Percentiles rank a stretch among this genome's conserved stretches.
Conservation (phyloP, 2,888 invertebrate species). For the Eilema griseolum region DNA sequence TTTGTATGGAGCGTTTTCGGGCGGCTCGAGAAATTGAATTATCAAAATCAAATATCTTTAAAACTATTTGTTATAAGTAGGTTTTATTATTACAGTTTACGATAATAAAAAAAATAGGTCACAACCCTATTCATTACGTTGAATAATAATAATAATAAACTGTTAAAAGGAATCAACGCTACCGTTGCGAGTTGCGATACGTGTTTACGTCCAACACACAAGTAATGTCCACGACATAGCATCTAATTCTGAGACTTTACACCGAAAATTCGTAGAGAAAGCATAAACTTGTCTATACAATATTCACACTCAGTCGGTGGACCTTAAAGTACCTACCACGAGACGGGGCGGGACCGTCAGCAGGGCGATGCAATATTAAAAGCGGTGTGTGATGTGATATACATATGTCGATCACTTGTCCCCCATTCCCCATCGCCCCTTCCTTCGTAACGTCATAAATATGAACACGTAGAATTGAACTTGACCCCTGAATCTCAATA, state of each 20-base stretch:
- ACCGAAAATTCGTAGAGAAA: background rate
- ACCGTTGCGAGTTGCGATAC: no score
- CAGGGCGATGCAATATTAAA: background rate
- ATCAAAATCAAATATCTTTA: no score
- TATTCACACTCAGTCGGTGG: background rate
- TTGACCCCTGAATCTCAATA: background rate
- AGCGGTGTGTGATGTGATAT: background rate
- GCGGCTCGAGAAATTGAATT: no score
- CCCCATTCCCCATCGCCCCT: background rate
- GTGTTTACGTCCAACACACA: no score
- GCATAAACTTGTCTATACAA: background rate
- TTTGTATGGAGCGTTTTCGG: no score
- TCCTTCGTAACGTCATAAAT: background rate
- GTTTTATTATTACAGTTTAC: no score
- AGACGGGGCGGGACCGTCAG: background rate
- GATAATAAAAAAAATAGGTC: no score
- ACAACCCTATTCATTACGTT: no score
- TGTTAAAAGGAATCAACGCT: no score
- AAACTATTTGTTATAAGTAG: no score
- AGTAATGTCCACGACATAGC: no score
- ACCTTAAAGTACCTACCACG: background rate
- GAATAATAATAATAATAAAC: no score
- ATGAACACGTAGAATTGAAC: background rate
- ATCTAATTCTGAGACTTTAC: background rate
- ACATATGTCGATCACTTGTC: background rate